These are phyloP conservation scores for Cecidostiba fungosa DNA, from an alignment of 2,888 invertebrate species.

Conservation along the genomic window DNA sequence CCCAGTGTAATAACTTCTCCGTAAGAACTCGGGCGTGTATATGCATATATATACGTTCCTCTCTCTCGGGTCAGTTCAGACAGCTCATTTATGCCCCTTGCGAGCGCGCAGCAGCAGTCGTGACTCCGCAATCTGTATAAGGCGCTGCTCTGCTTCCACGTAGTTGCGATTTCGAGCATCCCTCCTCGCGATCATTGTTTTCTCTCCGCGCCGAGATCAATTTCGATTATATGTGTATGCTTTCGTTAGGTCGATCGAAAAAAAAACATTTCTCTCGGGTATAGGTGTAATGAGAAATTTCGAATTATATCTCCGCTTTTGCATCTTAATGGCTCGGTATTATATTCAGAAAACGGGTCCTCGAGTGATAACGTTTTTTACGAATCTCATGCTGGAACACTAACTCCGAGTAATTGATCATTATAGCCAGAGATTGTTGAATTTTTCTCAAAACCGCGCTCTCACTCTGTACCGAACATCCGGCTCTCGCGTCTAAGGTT, in stretches of 20 bases:
- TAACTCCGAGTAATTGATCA: slow-evolving; percentile 7
- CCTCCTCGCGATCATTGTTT: slow-evolving; percentile 45
- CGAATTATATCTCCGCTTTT: slow-evolving; percentile 57
- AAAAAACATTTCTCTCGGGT: background rate
- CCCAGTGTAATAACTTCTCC: slow-evolving; percentile 47
- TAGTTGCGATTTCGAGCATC: slow-evolving; percentile 39
- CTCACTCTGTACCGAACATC: background rate
- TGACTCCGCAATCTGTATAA: slow-evolving; percentile 55
- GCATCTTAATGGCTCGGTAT: slow-evolving; percentile 58
- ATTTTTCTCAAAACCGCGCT: background rate
- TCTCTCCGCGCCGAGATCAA: slow-evolving; percentile 49
- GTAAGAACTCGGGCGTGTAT: slow-evolving; percentile 10
- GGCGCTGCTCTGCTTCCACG: slow-evolving; percentile 8
- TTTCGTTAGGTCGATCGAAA: slow-evolving; percentile 41
- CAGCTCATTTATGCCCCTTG: slow-evolving; percentile 40
- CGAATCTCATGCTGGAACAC: background rate
- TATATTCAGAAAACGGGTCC: background rate
- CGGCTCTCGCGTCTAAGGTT: slow-evolving; percentile 21
- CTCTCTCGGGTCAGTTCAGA: slow-evolving; percentile 13
- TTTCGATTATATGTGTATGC: slow-evolving; percentile 44
- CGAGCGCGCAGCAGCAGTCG: slow-evolving; percentile 34
- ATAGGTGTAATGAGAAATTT: slow-evolving; percentile 57
- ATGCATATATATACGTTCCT: background rate
- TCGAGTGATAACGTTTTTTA: background rate
- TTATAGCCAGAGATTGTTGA: background rate